Evolutionary conservation across 2,888 invertebrate species (phyloP), one percentile per base, ranked within the genome.

Genomic region (Drosophila maculinotata): DNA sequence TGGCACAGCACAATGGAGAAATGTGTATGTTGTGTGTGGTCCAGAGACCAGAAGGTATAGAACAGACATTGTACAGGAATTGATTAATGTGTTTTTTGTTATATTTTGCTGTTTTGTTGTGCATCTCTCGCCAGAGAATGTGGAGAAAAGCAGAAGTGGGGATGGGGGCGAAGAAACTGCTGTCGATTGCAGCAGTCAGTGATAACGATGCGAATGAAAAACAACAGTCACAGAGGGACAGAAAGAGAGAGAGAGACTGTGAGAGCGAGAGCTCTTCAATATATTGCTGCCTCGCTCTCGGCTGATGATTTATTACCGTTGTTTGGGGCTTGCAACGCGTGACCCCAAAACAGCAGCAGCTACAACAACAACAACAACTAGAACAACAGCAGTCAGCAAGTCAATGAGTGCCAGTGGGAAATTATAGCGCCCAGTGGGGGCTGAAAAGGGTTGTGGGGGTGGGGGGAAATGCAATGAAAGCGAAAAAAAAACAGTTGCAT

Each of bases 51-150:
- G 42, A 48, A 39, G 47, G 44, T 57, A 57, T 51, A 63, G 44
- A 63, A 42, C 74, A 74, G 75, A 76, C 76, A 48, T 54, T 63
- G 58, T 72, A 51, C 54, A 48, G 65, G 67, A 87, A 84, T 88
- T 85, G 85, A 85, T 88, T 87, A 85, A 85, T 85, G 85, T 84
- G 78, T 67, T 81, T 81, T 80, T 74, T 68, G n/a, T n/a, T n/a
- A n/a, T n/a, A n/a, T 71, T 58, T 25, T 49, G 52, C 44, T 63
- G 30, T 31, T 9, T n/a, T n/a, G n/a, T n/a, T 20, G 17, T 45
- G 20, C 20, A 58, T 44, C 52, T n/a, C n/a, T n/a, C n/a, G n/a
- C n/a, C n/a, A 36, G 52, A 44, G 36, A 49, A 38, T 57, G 41
- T 51, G 59, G 12, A 15, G 28, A 9, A n/a, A 10, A 10, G 30